Conservation (phyloP, 1,140 invertebrate species). For the Panagrolaimus sp. region DNA sequence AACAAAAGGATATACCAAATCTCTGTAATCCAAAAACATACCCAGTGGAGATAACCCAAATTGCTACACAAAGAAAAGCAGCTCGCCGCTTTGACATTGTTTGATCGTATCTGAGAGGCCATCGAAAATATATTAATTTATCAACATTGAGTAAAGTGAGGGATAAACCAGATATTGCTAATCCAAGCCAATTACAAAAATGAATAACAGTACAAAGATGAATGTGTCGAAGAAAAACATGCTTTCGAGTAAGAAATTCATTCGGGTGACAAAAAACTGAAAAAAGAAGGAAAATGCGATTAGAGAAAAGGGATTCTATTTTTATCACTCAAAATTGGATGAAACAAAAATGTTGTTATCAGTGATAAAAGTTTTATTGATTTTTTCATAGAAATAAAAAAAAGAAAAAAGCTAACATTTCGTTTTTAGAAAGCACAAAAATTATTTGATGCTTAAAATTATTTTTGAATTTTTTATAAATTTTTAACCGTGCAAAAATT, state of each 20-base stretch:
- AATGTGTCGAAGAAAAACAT: conserved; percentile 54
- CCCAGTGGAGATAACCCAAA: conserved; percentile 57
- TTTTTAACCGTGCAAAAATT: too few species aligned
- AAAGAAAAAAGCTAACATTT: too few species aligned
- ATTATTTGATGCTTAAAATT: too few species aligned
- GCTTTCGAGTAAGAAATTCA: conserved; percentile 55
- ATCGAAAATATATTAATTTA: conserved; percentile 58
- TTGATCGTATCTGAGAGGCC: conserved; percentile 54
- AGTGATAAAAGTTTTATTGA: too few species aligned
- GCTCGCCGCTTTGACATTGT: conserved; percentile 57
- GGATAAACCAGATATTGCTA: conserved; percentile 58
- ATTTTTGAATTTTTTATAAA: too few species aligned
- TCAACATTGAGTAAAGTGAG: conserved; percentile 57
- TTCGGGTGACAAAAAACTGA: conserved; percentile 59
- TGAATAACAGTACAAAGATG: conserved; percentile 55
- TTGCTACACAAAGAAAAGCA: conserved; percentile 46
- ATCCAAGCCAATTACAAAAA: conserved; percentile 56
- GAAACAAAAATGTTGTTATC: too few species aligned
- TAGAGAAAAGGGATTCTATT: too few species aligned
- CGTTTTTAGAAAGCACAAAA: too few species aligned
- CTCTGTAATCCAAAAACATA: conserved; percentile 16
- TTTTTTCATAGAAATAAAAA: too few species aligned
- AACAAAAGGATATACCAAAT: too few species aligned
- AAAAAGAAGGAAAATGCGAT: too few species aligned
- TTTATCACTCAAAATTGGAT: too few species aligned